These are phyloP conservation scores for Metaphire vulgaris DNA, from an alignment of 1,140 invertebrate genomes.

Conservation along the genomic window DNA sequence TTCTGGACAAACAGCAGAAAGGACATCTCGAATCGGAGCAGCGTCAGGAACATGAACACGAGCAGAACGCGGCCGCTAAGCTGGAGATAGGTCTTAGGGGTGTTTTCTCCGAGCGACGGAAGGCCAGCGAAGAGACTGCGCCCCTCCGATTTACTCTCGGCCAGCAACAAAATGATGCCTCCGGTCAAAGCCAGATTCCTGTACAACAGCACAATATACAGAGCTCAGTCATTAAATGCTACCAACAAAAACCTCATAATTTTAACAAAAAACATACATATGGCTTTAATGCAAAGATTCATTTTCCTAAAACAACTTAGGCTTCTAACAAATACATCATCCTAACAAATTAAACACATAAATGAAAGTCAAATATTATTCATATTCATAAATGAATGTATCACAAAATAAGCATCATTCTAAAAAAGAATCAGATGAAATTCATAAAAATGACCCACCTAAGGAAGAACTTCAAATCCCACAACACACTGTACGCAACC, in stretches of 20 bases:
- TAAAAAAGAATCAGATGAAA: no score
- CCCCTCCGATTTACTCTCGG: constrained; percentile 81
- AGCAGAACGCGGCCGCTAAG: constrained; percentile 87
- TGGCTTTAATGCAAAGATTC: no score
- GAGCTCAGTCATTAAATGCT: no score
- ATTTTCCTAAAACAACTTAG: no score
- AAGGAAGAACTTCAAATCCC: constrained; percentile 90
- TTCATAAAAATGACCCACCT: constrained; percentile 50
- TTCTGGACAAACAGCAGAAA: constrained; percentile 71
- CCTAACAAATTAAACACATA: no score
- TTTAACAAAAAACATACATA: no score
- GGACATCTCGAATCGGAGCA: constrained; percentile 76
- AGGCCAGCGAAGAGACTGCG: constrained; percentile 94
- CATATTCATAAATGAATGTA: no score
- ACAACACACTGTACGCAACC: constrained; percentile 93
- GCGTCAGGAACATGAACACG: constrained; percentile 97
- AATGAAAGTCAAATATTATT: no score
- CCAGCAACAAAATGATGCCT: constrained; percentile 84
- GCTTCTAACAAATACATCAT: no score
- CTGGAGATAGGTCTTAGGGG: constrained; percentile 94
- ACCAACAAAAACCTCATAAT: no score
- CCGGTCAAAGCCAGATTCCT: constrained; percentile 94
- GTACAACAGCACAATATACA: constrained; percentile 39
- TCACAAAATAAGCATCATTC: no score
- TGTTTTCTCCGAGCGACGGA: constrained; percentile 89